These are phyloP conservation scores for Sterrhoptilus dennistouni DNA, from an alignment of 2,113 vertebrate genomes.

Conservation along the genomic window DNA sequence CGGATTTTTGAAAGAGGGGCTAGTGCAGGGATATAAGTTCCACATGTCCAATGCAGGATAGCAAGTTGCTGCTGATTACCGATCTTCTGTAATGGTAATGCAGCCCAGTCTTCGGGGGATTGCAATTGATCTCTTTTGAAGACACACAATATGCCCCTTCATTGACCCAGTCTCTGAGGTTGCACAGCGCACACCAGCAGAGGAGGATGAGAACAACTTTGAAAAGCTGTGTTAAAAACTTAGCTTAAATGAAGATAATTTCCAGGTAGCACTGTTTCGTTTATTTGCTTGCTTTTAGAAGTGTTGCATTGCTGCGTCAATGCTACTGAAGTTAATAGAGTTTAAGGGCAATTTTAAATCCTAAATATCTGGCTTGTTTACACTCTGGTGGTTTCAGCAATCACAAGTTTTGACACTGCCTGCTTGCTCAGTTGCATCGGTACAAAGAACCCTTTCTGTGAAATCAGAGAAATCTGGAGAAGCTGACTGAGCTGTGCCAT, in stretches of 20 bases:
- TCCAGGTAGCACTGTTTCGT: neutral
- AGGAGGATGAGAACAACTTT: neutral
- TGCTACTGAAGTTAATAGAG: neutral
- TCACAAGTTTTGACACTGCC: neutral
- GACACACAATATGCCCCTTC: neutral
- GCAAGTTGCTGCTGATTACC: slow-evolving; percentile 35
- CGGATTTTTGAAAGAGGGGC: neutral
- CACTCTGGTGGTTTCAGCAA: neutral
- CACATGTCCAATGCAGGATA: neutral
- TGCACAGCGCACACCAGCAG: neutral
- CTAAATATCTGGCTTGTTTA: neutral
- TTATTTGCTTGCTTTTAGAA: neutral
- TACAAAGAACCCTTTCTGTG: neutral
- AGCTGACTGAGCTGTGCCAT: neutral
- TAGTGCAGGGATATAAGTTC: slow-evolving; percentile 11
- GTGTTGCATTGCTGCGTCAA: neutral
- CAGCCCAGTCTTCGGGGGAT: neutral
- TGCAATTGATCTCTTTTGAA: slow-evolving; percentile 35
- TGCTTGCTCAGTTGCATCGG: neutral
- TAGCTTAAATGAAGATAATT: neutral
- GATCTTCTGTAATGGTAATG: slow-evolving; percentile 40
- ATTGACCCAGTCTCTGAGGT: slow-evolving; percentile 22
- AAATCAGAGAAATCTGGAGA: neutral
- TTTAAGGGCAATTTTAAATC: neutral
- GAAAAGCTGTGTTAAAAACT: neutral